Percentiles rank a stretch among this genome's conserved stretches.
Evolutionary conservation across 2,888 invertebrate genomes (phyloP).

Genomic region (Crepidodera aurea): DNA sequence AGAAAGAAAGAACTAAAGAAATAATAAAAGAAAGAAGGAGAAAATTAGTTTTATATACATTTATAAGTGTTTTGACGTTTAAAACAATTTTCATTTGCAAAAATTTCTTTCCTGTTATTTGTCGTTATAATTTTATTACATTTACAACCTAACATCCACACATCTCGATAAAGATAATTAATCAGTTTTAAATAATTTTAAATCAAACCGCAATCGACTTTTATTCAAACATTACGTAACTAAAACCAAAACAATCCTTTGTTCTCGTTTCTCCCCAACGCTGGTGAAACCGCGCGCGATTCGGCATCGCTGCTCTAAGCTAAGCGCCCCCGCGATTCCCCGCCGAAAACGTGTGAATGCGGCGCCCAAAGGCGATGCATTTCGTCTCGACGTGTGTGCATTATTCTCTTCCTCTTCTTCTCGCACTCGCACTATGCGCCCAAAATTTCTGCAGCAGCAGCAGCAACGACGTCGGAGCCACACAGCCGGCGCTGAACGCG

Average conservation of each 20-base stretch:
- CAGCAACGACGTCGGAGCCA: conserved; percentile 13
- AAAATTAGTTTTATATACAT: too few relatives aligned
- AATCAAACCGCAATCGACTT: too few relatives aligned
- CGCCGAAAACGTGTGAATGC: conserved; percentile 44
- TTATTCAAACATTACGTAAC: too few relatives aligned
- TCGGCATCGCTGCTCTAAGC: conserved; percentile 20
- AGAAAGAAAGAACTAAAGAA: too few relatives aligned
- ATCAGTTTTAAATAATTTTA: too few relatives aligned
- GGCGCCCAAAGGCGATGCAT: conserved; percentile 46
- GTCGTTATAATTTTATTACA: too few relatives aligned
- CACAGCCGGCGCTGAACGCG: conserved; percentile 20
- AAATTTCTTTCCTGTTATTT: too few relatives aligned
- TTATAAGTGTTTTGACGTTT: too few relatives aligned
- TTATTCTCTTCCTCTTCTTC: conserved; percentile 30
- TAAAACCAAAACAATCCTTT: conserved; percentile 3
- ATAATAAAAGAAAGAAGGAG: too few relatives aligned
- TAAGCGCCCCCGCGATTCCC: conserved; percentile 38
- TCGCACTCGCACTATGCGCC: conserved; percentile 14
- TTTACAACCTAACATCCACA: too few relatives aligned
- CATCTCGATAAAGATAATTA: too few relatives aligned
- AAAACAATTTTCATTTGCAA: too few relatives aligned
- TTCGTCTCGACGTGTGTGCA: conserved; percentile 44
- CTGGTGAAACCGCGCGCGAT: not conserved
- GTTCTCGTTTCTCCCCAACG: not conserved
- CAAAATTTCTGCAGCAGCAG: conserved; percentile 9